Evolutionary conservation across 2,113 vertebrate genomes (phyloP), one percentile per base, ranked within the genome.

Genomic region (Oenanthe melanoleuca): DNA sequence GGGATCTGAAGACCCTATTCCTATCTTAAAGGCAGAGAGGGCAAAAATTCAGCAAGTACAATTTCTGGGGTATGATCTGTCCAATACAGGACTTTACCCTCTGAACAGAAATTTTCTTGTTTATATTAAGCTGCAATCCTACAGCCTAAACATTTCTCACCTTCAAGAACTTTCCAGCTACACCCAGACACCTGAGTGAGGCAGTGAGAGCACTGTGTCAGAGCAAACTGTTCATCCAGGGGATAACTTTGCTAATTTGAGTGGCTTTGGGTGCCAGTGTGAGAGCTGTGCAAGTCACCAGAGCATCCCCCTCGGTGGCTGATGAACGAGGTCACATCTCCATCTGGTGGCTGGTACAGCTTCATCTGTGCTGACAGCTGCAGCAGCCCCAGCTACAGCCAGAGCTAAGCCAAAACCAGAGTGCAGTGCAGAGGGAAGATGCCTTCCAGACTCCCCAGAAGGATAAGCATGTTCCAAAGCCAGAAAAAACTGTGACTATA

Each of bases 261-360:
- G 14, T 5, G 28, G 28, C 26, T 72, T 72, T 15, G 25, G 44
- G 70, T 11, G 69, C 42, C 4, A 6, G 42, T 7, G 33, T 24
- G 55, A 88, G 55, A 52, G 11, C 31, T 61, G 37, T 5, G 0
- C 14, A 14, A 49, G 19, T 19, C 80, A 85, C 28, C 28, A 26
- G 38, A 79, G 57, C 55, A 21, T 10, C 12, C 24, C 11, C 3
- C 2, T 33, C 25, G 0, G 44, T 0, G 0, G 29, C 66, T 81
- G 80, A 89, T 4, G 15, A 90, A 60, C 5, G 37, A 60, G 82
- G 65, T 78, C 88, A 94, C 61, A 52, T 86, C 95, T 72, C 94
- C 94, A 95, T 88, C 96, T 96, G 70, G 89, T 93, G 93, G 96
- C 75, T 83, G 92, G 7, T 80, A 67, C 11, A n/a, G 71, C 53